Evolutionary conservation across 1,140 invertebrate species (phyloP).

Genomic region (Megalonaias nervosa): DNA sequence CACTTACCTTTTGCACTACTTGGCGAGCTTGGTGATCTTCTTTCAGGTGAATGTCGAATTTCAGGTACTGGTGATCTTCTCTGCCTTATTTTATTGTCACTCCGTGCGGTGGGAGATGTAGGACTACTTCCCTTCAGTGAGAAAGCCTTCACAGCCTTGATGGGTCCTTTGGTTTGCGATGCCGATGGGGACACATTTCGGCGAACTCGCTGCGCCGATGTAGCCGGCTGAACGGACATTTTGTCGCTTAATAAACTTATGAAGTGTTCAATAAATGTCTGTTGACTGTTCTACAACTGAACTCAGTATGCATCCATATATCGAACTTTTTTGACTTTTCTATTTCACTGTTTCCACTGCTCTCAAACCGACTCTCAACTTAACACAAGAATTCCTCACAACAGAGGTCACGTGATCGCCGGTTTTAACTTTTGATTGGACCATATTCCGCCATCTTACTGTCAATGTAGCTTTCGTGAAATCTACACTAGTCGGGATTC

Average conservation of each 20-base stretch:
- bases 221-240: constrained; percentile 33
- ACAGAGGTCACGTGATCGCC: constrained; percentile 26
- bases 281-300: constrained; percentile 12
- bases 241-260: constrained; percentile 2
- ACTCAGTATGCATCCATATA: background rate
- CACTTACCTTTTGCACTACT: constrained; percentile 3
- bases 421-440: constrained; percentile 20
- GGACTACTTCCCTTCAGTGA: constrained; percentile 25
- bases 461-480: constrained; percentile 7
- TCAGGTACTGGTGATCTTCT: constrained; percentile 27
- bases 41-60: constrained; percentile 22
- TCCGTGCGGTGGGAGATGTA: constrained; percentile 3
- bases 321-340: constrained; percentile 1
- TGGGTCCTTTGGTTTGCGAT: constrained; percentile 15
- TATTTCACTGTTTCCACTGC: constrained; percentile 16
- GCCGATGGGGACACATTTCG: constrained; percentile 22
- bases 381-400: constrained; percentile 30
- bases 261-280: constrained; percentile 6
- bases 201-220: constrained; percentile 22
- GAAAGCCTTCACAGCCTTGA: constrained; percentile 34
- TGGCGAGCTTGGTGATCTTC: constrained; percentile 25
- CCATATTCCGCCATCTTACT: background rate
- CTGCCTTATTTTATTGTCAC: background rate
- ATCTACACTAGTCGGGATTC: constrained; percentile 29
- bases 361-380: constrained; percentile 17